phyloP scores from a whole-genome alignment of 2,113 vertebrate species.

The Pelobates fuscus region DNA sequence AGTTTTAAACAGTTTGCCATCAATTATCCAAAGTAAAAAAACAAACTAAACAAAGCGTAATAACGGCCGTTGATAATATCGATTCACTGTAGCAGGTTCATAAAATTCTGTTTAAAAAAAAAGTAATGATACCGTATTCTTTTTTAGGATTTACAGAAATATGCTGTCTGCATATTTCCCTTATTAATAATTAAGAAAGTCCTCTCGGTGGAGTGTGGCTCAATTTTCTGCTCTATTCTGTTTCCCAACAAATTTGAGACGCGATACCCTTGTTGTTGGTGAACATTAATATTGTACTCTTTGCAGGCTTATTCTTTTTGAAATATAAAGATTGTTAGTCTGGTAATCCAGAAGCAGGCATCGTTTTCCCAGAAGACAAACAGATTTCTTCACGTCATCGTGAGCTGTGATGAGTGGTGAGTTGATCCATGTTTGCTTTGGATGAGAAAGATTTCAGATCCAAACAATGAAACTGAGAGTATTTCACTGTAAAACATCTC shows the following conservation, averaged over 20 bases:
- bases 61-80: no score
- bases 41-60: no score
- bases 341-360: constrained; percentile 43
- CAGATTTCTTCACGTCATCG: constrained; percentile 11
- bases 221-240: constrained; percentile 32
- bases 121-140: background rate
- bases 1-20: no score
- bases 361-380: constrained; percentile 39
- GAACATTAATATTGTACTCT: constrained; percentile 42
- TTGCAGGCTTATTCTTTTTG: constrained; percentile 35
- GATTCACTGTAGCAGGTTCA: background rate
- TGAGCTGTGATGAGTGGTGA: background rate
- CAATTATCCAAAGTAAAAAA: no score
- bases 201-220: constrained; percentile 9
- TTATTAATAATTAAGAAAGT: constrained; percentile 39
- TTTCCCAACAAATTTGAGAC: constrained; percentile 45
- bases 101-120: background rate
- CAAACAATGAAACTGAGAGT: constrained; percentile 13
- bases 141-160: constrained; percentile 2
- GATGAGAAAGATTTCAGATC: constrained; percentile 4
- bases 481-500: background rate
- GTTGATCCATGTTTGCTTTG: constrained; percentile 30
- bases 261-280: constrained; percentile 34
- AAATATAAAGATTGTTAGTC: constrained; percentile 47
- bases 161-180: constrained; percentile 9